Conservation (phyloP, 2,888 invertebrate species). For the Patella ulyssiponensis region DNA sequence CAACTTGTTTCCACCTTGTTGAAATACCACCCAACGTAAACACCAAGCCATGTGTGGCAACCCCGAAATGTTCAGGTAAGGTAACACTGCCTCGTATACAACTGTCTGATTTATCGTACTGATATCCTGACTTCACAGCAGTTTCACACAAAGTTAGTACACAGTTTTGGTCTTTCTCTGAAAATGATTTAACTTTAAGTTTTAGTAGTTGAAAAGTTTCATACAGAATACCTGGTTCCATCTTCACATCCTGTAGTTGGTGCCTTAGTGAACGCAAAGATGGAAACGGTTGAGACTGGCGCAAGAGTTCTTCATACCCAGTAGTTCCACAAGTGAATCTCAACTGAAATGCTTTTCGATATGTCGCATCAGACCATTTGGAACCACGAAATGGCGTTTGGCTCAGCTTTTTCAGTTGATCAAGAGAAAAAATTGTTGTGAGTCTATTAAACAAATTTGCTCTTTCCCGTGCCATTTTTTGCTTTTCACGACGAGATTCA, state of each 20-base stretch:
- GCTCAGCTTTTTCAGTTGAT: background rate
- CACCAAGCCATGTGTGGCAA: background rate
- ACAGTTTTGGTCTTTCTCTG: background rate
- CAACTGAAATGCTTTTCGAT: background rate
- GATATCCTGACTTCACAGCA: background rate
- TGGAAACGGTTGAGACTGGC: background rate
- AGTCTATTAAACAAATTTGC: background rate
- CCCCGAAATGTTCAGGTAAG: background rate
- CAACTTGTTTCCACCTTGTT: background rate
- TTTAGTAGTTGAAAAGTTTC: background rate
- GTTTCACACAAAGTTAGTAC: background rate
- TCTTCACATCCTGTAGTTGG: background rate
- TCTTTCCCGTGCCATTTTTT: background rate
- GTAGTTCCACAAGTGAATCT: slow-evolving; percentile 4
- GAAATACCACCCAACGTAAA: slow-evolving; percentile 3
- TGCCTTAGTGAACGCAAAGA: background rate
- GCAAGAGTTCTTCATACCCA: background rate
- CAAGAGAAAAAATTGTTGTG: background rate
- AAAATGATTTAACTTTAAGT: background rate
- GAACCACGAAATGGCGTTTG: background rate
- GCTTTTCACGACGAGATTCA: background rate
- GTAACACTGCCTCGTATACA: background rate
- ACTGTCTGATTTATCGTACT: background rate
- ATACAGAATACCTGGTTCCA: background rate
- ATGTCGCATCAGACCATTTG: background rate